These are phyloP conservation scores for Trissolcus brochymenae DNA, from an alignment of 2,888 invertebrate genomes.

Conservation along the genomic window DNA sequence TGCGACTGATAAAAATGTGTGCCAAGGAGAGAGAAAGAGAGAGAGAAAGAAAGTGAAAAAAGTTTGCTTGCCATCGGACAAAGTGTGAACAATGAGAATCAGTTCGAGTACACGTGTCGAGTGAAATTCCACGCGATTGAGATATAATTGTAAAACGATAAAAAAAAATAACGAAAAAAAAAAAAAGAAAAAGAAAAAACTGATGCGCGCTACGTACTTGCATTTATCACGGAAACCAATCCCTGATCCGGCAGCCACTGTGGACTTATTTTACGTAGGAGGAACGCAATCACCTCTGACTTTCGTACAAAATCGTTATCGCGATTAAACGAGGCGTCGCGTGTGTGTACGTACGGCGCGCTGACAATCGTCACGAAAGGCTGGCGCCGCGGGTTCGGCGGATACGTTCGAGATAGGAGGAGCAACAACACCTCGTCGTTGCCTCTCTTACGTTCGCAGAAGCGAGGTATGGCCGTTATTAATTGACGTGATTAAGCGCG, in stretches of 20 bases:
- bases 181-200: background rate
- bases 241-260: conserved; percentile 36
- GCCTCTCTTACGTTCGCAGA: conserved; percentile 25
- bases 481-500: conserved; percentile 58
- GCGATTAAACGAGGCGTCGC: conserved; percentile 50
- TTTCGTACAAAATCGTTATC: conserved; percentile 49
- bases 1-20: too few species aligned
- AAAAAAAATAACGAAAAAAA: too few species aligned
- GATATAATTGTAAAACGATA: conserved; percentile 19
- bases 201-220: conserved; percentile 7
- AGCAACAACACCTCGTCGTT: conserved; percentile 25
- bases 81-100: conserved; percentile 25
- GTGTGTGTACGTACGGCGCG: conserved; percentile 31
- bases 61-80: background rate
- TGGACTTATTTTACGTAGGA: conserved; percentile 45
- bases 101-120: conserved; percentile 25
- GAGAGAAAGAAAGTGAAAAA: background rate
- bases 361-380: conserved; percentile 56
- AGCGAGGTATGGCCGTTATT: conserved; percentile 48
- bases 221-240: conserved; percentile 40
- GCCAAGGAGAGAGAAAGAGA: background rate
- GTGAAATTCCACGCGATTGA: conserved; percentile 30
- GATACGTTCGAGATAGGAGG: conserved; percentile 48
- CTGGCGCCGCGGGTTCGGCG: conserved; percentile 35
- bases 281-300: conserved; percentile 46